Evolutionary conservation across 2,797 vertebrate species (phyloP).

Genomic region (Podarcis siculus): DNA sequence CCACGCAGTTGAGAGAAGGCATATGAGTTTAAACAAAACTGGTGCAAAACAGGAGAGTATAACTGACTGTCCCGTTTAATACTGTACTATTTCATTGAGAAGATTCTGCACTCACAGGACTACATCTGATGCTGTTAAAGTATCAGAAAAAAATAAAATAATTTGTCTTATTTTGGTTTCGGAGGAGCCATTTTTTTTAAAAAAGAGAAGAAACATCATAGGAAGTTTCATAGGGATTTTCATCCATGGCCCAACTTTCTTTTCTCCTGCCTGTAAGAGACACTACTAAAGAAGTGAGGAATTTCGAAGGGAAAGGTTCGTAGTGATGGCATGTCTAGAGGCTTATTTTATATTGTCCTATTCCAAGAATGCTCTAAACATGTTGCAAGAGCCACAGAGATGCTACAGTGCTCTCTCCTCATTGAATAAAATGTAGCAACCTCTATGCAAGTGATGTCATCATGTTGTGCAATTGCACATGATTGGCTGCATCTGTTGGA

Average conservation of each 20-base stretch:
- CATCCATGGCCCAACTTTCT: too few relatives aligned
- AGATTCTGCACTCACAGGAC: neutral
- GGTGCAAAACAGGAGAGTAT: neutral
- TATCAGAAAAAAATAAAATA: neutral
- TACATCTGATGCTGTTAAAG: neutral
- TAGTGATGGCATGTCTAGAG: too few relatives aligned
- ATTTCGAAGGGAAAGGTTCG: neutral
- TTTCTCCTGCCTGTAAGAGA: neutral
- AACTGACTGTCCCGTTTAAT: neutral
- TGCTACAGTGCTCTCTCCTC: too few relatives aligned
- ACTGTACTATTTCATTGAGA: neutral
- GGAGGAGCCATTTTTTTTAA: neutral
- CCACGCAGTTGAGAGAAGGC: neutral
- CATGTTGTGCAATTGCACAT: neutral
- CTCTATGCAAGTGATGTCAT: neutral
- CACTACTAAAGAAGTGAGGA: neutral
- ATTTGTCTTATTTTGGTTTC: neutral
- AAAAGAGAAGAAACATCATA: too few relatives aligned
- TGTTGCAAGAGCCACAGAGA: neutral
- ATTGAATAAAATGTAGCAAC: neutral
- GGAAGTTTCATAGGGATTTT: neutral
- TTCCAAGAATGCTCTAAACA: neutral
- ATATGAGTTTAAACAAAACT: neutral
- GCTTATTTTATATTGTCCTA: neutral
- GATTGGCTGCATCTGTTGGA: neutral